phyloP scores from a whole-genome alignment of 2,113 vertebrate species.

The Gadus macrocephalus region DNA sequence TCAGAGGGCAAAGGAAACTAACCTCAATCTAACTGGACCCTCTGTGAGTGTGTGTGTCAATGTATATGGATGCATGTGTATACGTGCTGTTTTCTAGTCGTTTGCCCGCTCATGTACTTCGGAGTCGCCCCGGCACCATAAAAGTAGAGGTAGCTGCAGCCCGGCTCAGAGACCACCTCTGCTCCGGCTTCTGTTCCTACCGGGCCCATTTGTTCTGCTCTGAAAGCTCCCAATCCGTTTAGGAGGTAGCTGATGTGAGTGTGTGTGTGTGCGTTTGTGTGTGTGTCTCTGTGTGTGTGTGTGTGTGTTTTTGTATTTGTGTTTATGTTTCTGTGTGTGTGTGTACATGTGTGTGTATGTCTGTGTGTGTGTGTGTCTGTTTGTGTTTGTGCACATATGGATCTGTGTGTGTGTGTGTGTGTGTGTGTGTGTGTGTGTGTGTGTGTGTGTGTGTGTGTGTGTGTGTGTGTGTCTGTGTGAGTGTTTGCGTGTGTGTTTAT shows the following conservation, averaged over 20 bases:
- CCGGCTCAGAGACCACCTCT: slow-evolving; percentile 31
- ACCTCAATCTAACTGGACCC: slow-evolving; percentile 29
- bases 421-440: slow-evolving; percentile 12
- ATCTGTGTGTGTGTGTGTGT: too few species aligned
- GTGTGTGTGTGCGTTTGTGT: too few species aligned
- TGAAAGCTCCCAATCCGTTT: slow-evolving; percentile 24
- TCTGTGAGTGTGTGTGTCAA: background rate
- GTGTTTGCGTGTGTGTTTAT: background rate
- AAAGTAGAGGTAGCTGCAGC: slow-evolving; percentile 24
- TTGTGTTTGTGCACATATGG: too few species aligned
- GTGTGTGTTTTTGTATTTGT: too few species aligned
- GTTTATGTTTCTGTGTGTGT: background rate
- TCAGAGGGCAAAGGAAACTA: slow-evolving; percentile 23
- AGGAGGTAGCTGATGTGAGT: background rate
- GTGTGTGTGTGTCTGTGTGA: too few species aligned
- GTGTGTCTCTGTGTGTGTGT: too few species aligned
- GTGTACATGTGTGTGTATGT: too few species aligned
- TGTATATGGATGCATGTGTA: slow-evolving; percentile 1
- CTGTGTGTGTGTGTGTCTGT: too few species aligned
- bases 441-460: slow-evolving; percentile 13
- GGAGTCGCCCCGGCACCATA: slow-evolving; percentile 1
- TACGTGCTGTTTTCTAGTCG: slow-evolving; percentile 1
- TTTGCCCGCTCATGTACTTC: background rate
- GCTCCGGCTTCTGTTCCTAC: slow-evolving; percentile 32
- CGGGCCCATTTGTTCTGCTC: slow-evolving; percentile 38